Percentiles rank a stretch among this genome's conserved stretches.
These are phyloP conservation scores for Mycalesis mineus DNA, from an alignment of 2,888 invertebrate species.

Conservation along the genomic window DNA sequence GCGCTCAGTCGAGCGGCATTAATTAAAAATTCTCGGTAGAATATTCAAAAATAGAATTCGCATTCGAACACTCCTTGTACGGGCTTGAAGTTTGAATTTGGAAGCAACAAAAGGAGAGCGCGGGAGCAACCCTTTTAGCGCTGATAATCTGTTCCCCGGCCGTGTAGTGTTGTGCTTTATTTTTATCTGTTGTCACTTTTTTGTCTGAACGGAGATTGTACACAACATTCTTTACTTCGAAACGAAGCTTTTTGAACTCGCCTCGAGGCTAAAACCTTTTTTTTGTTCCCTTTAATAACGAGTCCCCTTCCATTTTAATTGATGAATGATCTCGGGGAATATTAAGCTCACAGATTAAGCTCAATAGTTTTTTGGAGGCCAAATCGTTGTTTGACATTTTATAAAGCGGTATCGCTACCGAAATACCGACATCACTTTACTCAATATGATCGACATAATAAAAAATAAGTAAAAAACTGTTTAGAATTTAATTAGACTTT, in stretches of 20 bases:
- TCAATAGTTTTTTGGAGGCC: conserved; percentile 55
- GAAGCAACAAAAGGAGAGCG: conserved; percentile 75
- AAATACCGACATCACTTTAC: conserved; percentile 7
- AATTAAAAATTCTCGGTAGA: conserved; percentile 79
- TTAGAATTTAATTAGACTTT: not conserved
- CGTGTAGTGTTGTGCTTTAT: conserved; percentile 67
- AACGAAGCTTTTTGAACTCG: conserved; percentile 75
- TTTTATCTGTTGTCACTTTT: conserved; percentile 77
- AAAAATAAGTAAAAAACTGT: not conserved
- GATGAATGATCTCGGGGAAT: conserved; percentile 70
- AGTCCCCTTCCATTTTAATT: conserved; percentile 70
- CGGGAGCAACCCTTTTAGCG: conserved; percentile 79
- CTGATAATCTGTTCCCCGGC: conserved; percentile 77
- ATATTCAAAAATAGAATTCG: conserved; percentile 79
- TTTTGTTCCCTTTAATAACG: conserved; percentile 70
- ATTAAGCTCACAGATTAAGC: conserved; percentile 33
- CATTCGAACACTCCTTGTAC: conserved; percentile 77
- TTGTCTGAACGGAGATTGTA: conserved; percentile 76
- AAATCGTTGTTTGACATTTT: conserved; percentile 35
- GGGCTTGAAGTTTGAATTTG: conserved; percentile 76
- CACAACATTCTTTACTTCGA: conserved; percentile 78
- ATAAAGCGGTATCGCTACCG: conserved; percentile 13
- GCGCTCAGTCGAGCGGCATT: conserved; percentile 73
- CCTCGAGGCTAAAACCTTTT: conserved; percentile 69
- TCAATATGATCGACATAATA: not conserved